A percentile compares a stretch with the other conserved stretches of the same genome.
These are phyloP conservation scores for Drosophila bifasciata DNA, from an alignment of 1,140 invertebrate species.

Conservation along the genomic window DNA sequence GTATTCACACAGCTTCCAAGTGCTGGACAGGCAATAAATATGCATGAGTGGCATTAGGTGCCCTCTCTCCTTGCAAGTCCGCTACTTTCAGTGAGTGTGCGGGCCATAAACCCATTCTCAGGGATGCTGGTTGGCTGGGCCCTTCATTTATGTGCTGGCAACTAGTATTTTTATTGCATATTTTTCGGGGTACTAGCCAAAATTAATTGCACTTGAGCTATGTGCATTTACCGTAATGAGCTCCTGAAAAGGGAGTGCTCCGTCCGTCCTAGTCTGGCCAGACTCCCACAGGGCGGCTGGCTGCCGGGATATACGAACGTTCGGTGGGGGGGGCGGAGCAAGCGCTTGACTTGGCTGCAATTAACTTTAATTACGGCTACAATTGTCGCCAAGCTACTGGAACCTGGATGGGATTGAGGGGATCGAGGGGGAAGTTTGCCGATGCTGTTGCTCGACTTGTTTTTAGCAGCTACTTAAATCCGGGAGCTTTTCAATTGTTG, in stretches of 20 bases:
- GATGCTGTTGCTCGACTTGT: constrained; percentile 47
- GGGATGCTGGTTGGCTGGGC: neutral
- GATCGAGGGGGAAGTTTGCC: constrained; percentile 12
- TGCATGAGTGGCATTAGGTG: constrained; percentile 56
- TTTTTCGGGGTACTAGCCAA: constrained; percentile 57
- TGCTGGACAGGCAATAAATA: constrained; percentile 58
- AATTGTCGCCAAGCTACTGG: constrained; percentile 60
- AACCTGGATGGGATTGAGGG: neutral
- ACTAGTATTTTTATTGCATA: constrained; percentile 75
- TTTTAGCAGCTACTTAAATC: constrained; percentile 76
- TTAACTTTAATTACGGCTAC: constrained; percentile 72
- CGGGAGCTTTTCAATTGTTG: constrained; percentile 59
- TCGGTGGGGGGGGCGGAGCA: neutral
- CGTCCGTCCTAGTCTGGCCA: constrained; percentile 8
- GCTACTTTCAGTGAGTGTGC: constrained; percentile 1
- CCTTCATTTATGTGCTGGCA: constrained; percentile 50
- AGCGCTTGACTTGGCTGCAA: constrained; percentile 69
- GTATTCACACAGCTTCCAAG: constrained; percentile 20
- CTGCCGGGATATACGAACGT: neutral
- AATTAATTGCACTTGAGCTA: constrained; percentile 80
- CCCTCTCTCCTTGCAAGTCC: neutral
- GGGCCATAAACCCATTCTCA: constrained; percentile 28
- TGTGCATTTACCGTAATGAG: constrained; percentile 79
- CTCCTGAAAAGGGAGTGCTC: constrained; percentile 39
- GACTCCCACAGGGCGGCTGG: constrained; percentile 1